These are phyloP conservation scores for Pelobates cultripes DNA, from an alignment of 2,797 vertebrate genomes.

Conservation along the genomic window DNA sequence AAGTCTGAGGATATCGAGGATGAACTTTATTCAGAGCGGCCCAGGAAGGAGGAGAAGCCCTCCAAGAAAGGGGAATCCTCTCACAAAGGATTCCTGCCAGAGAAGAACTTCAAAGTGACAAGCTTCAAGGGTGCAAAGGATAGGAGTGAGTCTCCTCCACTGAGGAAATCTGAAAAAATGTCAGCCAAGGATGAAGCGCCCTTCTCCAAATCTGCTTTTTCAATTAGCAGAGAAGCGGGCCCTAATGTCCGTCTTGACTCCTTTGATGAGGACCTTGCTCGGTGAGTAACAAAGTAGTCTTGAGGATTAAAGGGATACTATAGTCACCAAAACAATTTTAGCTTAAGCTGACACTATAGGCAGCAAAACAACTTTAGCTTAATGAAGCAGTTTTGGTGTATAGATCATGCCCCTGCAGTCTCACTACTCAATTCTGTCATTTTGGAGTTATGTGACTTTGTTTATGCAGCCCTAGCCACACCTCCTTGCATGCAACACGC, in stretches of 20 bases:
- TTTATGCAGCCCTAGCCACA: too few relatives aligned
- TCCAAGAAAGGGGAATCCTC: constrained; percentile 78
- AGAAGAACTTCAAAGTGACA: constrained; percentile 80
- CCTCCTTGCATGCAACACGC: too few relatives aligned
- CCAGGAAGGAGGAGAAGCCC: constrained; percentile 81
- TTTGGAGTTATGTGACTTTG: too few relatives aligned
- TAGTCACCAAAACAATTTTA: too few relatives aligned
- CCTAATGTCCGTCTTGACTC: constrained; percentile 89
- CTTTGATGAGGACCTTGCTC: constrained; percentile 85
- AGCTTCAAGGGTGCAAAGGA: constrained; percentile 82
- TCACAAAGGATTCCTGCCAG: constrained; percentile 81
- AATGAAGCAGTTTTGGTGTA: too few relatives aligned
- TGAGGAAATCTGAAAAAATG: constrained; percentile 75
- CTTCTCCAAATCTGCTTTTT: constrained; percentile 75
- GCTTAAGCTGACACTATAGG: too few relatives aligned
- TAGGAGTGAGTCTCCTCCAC: constrained; percentile 73
- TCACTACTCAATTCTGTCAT: too few relatives aligned
- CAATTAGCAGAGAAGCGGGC: constrained; percentile 85
- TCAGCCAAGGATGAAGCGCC: constrained; percentile 76
- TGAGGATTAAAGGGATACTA: too few relatives aligned
- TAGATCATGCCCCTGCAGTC: too few relatives aligned
- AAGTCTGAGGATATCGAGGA: constrained; percentile 78
- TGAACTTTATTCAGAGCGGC: constrained; percentile 77
- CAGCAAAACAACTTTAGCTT: too few relatives aligned
- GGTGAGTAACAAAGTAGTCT: constrained; percentile 70